These are phyloP conservation scores for Manis javanica DNA, from an alignment of 2,797 vertebrate genomes.

Conservation along the genomic window DNA sequence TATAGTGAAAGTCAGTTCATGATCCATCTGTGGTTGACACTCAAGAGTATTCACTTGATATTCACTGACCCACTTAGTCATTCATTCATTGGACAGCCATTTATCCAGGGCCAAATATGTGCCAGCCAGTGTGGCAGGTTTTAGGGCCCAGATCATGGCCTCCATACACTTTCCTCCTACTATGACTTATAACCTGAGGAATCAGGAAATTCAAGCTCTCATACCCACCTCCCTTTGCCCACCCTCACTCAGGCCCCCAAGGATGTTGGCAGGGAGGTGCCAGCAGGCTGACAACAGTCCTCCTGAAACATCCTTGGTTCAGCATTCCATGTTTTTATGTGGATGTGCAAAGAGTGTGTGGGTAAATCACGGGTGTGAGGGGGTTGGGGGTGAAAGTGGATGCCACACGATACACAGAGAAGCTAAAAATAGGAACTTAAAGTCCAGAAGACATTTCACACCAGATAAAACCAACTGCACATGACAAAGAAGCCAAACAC, in stretches of 20 bases:
- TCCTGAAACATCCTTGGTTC: neutral
- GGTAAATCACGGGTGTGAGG: neutral
- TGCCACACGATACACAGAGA: neutral
- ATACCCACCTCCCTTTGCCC: neutral
- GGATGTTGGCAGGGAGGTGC: neutral
- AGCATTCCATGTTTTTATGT: neutral
- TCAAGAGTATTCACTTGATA: neutral
- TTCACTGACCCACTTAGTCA: neutral
- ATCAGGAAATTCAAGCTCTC: neutral
- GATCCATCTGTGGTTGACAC: neutral
- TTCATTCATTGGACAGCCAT: neutral
- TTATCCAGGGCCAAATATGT: neutral
- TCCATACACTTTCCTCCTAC: neutral
- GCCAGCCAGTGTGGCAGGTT: neutral
- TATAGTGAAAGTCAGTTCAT: neutral
- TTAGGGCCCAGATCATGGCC: neutral
- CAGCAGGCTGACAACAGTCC: neutral
- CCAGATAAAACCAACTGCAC: conserved; percentile 34
- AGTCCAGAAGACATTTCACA: neutral
- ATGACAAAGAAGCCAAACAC: neutral
- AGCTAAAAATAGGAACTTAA: conserved; percentile 45
- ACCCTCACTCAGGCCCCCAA: neutral
- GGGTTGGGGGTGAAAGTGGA: neutral
- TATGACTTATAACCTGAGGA: neutral
- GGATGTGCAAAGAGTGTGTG: neutral